Evolutionary conservation across 2,113 vertebrate species (phyloP), one percentile per base, ranked within the genome.

Genomic region (Siphamia tubifer): DNA sequence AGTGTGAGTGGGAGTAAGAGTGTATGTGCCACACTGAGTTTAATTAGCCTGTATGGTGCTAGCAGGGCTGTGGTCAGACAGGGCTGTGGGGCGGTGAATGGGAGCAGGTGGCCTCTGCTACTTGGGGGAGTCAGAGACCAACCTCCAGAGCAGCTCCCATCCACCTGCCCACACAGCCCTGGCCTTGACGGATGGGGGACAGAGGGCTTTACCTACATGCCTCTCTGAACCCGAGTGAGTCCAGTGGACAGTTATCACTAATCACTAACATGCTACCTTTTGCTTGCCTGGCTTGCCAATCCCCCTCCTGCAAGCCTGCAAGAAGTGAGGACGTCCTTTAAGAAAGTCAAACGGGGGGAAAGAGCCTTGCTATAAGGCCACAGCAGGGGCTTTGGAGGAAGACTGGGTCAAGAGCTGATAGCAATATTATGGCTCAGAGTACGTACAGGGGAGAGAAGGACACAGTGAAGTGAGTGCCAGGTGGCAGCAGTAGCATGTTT

Each of bases 71-170:
- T 67, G 81, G 84, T 85, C 84, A 87, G 73, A 73, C 69, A 39
- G 60, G 54, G 79, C 67, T 74, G 32, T 63, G 68, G 71, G 64
- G 73, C 61, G 57, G 80, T 67, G 81, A 82, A 71, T 54, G 69
- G 83, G 87, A 89, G 79, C 89, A 90, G 86, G 87, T 88, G 87
- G 84, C 79, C 80, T 87, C 73, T 80, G 79, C 68, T 74, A 61
- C 81, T 68, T 44, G 51, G 63, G 80, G 76, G 71, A 76, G 60
- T 72, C 57, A 31, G 60, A 45, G 77, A 75, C 60, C 70, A 51
- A 61, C 49, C 75, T 74, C 58, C 23, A 8, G 52, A 54, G 57
- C 35, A 52, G 17, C 8, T 4, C 17, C 38, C 8, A 13, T 25
- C 19, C 42, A 74, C 54, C 60, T 68, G 70, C 60, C 55, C 51